Base-by-base conservation (phyloP, 2,888 invertebrate species). In the Bruchidius siliquastri region DNA sequence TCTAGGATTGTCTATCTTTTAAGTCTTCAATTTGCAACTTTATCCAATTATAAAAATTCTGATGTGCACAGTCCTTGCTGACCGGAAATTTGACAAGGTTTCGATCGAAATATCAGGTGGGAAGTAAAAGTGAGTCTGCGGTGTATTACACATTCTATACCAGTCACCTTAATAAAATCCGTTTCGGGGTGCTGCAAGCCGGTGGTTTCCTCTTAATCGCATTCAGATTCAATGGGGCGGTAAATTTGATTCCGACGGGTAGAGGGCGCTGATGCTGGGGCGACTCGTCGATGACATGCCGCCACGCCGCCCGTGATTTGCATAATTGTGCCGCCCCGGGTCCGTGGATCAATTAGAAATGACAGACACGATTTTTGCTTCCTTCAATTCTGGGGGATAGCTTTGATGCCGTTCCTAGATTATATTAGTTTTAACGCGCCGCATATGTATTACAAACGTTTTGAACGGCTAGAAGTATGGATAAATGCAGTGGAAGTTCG, bases 201-300 rank as follows among this genome's bases (percentile, higher is more conserved):
- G 49, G 49, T 49, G 49, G 13, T 49, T 49, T 49, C 49, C 82
- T 82, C 83, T 83, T 82, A 84, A 85, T 85, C 84, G 84, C 84
- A 84, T 84, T 85, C 81, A 81, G 81, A 81, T 81, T 83, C 85
- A 85, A 85, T 85, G 85, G 84, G 83, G 82, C 78, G 84, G 85
- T 85, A 85, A 85, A 85, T 85, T 85, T 83, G 84, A 84, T 85
- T 84, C 83, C 80, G 82, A 81, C 82, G 80, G 80, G 79, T 80
- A 75, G 79, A 76, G 79, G 79, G 81, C 82, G 82, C 81, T 81
- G 83, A 82, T 82, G 82, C 81, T 67, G 80, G 81, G 26, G 26
- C 26, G 3, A 8, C 26, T 8, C 26, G 26, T 26, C 26, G 26
- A 26, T 26, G 26, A 49, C 49, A 49, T 49, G 49, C 49, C 49